Evolutionary conservation across 2,888 invertebrate genomes (phyloP).

Genomic region (Hypolimnas misippus): DNA sequence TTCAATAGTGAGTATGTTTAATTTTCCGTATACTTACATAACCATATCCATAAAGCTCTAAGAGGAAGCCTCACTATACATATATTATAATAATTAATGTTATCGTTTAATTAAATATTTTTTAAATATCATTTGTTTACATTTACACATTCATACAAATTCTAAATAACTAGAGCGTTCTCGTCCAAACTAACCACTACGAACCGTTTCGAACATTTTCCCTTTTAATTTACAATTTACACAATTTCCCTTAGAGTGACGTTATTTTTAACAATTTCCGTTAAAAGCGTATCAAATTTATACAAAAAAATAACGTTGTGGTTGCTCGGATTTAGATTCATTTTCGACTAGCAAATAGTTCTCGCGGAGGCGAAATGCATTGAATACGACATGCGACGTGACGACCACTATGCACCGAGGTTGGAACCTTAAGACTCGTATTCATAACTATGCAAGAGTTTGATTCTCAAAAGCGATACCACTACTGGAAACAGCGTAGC

Average conservation of each 20-base stretch:
- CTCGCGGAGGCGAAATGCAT: constrained; percentile 31
- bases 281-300: constrained; percentile 53
- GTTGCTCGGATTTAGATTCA: constrained; percentile 69
- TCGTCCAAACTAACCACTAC: constrained; percentile 63
- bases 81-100: constrained; percentile 60
- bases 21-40: constrained; percentile 78
- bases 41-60: constrained; percentile 80
- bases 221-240: constrained; percentile 50
- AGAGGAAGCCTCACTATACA: constrained; percentile 82
- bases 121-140: constrained; percentile 75
- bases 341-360: constrained; percentile 67
- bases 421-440: neutral
- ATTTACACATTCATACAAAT: constrained; percentile 79
- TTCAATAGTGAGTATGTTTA: constrained; percentile 76
- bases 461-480: constrained; percentile 7
- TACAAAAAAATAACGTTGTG: constrained; percentile 30
- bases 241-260: constrained; percentile 48
- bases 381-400: neutral
- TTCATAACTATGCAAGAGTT: neutral
- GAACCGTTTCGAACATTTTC: constrained; percentile 49
- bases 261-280: constrained; percentile 51
- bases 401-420: neutral
- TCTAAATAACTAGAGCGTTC: constrained; percentile 72
- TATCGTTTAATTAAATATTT: constrained; percentile 63
- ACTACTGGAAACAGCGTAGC: neutral